These are phyloP conservation scores for Scolanthus callimorphus DNA, from an alignment of 92 coral and sea anemone species.

Conservation along the genomic window DNA sequence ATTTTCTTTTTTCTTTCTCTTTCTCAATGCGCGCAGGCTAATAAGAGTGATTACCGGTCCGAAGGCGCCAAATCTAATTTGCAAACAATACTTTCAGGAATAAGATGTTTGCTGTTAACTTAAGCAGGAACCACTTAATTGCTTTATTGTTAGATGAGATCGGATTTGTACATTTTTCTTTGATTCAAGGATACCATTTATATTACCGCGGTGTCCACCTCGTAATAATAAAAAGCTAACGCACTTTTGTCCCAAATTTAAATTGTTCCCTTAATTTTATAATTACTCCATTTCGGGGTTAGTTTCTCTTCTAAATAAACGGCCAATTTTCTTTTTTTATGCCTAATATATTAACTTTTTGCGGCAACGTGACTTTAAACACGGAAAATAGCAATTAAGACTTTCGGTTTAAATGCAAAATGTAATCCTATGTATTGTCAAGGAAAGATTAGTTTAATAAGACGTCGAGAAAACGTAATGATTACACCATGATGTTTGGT, in stretches of 20 bases:
- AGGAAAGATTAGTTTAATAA: conserved; percentile 1
- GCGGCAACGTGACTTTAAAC: not conserved
- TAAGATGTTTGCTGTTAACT: conserved; percentile 1
- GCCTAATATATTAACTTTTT: not conserved
- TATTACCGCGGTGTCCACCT: not conserved
- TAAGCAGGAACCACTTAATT: not conserved
- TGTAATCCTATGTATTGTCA: not conserved
- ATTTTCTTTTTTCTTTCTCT: not conserved
- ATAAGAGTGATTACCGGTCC: conserved; percentile 16
- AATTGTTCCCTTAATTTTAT: too few relatives aligned
- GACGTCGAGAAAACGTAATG: conserved; percentile 1
- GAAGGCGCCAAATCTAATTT: conserved; percentile 5
- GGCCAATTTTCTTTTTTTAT: too few relatives aligned
- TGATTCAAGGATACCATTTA: not conserved
- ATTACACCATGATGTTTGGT: conserved; percentile 1
- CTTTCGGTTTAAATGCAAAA: not conserved
- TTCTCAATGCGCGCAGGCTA: not conserved
- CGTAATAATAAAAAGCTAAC: not conserved
- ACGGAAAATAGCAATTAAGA: not conserved
- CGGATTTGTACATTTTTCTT: too few relatives aligned
- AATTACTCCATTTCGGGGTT: not conserved
- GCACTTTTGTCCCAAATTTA: too few relatives aligned
- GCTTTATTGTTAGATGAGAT: not conserved
- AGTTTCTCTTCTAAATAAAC: not conserved
- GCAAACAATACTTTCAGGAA: conserved; percentile 6